A percentile compares a stretch with the other conserved stretches of the same genome.
phyloP scores from a whole-genome alignment of 2,797 vertebrate genomes.

The Neosalanx taihuensis region DNA sequence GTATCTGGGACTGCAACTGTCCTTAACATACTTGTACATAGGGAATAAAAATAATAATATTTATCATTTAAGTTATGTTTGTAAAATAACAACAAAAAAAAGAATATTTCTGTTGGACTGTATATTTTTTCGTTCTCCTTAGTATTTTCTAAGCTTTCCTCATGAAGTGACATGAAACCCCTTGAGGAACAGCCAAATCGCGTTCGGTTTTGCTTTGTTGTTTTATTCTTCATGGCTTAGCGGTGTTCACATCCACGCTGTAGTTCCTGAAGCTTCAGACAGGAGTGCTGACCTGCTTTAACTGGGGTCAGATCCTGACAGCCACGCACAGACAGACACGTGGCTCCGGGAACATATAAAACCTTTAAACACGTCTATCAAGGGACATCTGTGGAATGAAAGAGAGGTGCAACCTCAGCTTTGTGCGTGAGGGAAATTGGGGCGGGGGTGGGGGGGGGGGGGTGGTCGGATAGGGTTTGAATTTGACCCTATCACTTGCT shows the following conservation, averaged over 20 bases:
- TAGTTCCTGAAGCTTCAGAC: constrained; percentile 1
- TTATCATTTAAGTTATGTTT: constrained; percentile 66
- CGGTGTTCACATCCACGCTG: not conserved
- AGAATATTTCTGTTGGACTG: constrained; percentile 33
- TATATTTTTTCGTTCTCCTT: constrained; percentile 25
- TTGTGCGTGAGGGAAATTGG: not conserved
- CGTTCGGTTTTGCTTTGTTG: not conserved
- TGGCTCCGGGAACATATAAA: not conserved
- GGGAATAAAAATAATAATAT: constrained; percentile 51
- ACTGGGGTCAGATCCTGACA: not conserved
- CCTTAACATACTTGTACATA: constrained; percentile 53
- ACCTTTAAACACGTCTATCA: not conserved
- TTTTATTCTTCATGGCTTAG: not conserved
- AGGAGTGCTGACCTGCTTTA: not conserved
- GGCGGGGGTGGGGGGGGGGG: too few relatives aligned
- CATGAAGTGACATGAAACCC: constrained; percentile 23
- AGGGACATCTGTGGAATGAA: not conserved
- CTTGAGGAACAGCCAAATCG: constrained; percentile 32
- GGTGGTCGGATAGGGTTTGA: too few relatives aligned
- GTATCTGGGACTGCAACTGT: constrained; percentile 28
- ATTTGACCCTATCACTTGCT: too few relatives aligned
- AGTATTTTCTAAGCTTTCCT: constrained; percentile 25
- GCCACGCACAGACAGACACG: not conserved
- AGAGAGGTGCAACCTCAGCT: not conserved
- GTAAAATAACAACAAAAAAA: constrained; percentile 48